These are phyloP conservation scores for Lagopus leucura DNA, from an alignment of 2,113 vertebrate genomes.

Conservation along the genomic window DNA sequence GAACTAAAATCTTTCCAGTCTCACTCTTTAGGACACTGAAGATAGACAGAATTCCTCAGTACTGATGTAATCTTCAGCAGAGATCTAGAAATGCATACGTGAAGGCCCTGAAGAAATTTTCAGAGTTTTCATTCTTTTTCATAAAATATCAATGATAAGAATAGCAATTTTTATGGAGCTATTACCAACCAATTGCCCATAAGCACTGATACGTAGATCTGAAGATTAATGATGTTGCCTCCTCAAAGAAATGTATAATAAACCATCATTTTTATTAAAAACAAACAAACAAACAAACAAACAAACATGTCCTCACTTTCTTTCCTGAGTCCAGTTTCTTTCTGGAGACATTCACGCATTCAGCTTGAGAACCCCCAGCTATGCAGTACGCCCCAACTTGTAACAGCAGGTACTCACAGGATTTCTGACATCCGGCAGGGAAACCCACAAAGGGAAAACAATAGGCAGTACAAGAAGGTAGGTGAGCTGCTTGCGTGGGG, in stretches of 20 bases:
- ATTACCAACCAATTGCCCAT: background rate
- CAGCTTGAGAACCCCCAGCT: background rate
- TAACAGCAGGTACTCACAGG: conserved; percentile 79
- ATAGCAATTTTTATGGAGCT: background rate
- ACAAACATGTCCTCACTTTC: no score
- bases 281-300: no score
- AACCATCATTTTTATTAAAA: background rate
- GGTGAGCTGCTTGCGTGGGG: conserved; percentile 83
- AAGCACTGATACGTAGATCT: background rate
- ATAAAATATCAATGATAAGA: background rate
- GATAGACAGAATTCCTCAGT: background rate
- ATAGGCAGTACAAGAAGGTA: conserved; percentile 93
- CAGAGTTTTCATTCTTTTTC: background rate
- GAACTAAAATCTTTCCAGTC: background rate
- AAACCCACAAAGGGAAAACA: conserved; percentile 90
- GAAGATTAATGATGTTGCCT: background rate
- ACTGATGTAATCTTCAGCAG: background rate
- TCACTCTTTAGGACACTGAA: background rate
- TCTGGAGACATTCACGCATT: background rate
- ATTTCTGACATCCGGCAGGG: conserved; percentile 93
- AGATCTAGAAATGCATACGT: background rate
- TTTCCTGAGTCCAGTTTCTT: background rate
- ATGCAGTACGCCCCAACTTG: background rate
- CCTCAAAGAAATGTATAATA: background rate
- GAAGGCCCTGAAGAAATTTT: background rate